phyloP scores from a whole-genome alignment of 1,140 invertebrate genomes.

The Drosophila ohnishii region DNA sequence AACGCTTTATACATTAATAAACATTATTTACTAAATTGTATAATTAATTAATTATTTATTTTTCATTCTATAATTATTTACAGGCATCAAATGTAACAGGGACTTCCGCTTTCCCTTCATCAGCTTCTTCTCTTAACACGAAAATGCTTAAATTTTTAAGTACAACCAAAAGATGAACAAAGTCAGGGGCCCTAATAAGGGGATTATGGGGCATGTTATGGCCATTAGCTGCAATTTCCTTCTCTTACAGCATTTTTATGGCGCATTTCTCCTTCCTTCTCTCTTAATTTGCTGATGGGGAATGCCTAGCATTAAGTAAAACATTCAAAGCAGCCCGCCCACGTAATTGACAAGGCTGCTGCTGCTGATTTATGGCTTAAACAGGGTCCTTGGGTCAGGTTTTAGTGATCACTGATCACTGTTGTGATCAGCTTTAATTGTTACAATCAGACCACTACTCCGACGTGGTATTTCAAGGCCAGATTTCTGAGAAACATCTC shows the following conservation, averaged over 20 bases:
- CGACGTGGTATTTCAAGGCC: background rate
- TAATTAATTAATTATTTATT: no score
- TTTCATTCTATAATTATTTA: no score
- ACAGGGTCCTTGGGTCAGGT: background rate
- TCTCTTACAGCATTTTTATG: slow-evolving; percentile 18
- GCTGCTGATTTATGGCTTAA: slow-evolving; percentile 32
- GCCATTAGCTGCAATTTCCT: slow-evolving; percentile 41
- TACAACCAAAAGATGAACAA: slow-evolving; percentile 25
- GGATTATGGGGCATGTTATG: slow-evolving; percentile 37
- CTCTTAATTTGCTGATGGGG: slow-evolving; percentile 9
- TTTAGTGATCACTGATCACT: slow-evolving; percentile 9
- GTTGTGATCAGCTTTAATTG: background rate
- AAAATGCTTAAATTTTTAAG: slow-evolving; percentile 7
- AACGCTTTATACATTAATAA: no score
- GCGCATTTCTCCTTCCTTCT: slow-evolving; percentile 2
- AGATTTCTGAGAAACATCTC: slow-evolving; percentile 7
- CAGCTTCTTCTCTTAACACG: background rate
- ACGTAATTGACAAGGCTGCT: slow-evolving; percentile 40
- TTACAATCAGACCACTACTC: background rate
- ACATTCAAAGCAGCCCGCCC: slow-evolving; percentile 14
- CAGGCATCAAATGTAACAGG: no score
- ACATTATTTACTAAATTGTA: no score
- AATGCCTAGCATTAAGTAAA: slow-evolving; percentile 16
- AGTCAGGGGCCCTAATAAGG: slow-evolving; percentile 31
- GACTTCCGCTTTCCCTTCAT: background rate